Percentiles rank a stretch among this genome's conserved stretches.
phyloP scores from a whole-genome alignment of 2,888 invertebrate species.

The Lasioglossum vierecki region DNA sequence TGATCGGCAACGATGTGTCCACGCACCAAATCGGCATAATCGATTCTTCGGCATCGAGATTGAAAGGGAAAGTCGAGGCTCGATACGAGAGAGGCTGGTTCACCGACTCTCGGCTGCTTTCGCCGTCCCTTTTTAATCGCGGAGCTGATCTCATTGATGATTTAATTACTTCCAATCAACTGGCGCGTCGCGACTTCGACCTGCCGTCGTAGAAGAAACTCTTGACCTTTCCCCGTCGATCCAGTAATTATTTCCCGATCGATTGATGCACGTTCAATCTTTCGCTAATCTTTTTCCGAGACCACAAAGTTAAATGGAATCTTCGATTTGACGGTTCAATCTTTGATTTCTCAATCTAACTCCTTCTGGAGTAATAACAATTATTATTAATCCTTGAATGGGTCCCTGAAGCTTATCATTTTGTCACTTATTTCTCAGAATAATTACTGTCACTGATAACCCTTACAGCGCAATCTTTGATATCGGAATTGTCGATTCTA shows the following conservation, averaged over 20 bases:
- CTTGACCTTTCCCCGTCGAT: conserved; percentile 17
- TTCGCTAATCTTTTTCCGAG: neutral
- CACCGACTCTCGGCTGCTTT: neutral
- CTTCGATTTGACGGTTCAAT: neutral
- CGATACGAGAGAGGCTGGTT: neutral
- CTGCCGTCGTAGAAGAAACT: no score
- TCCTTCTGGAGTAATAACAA: neutral
- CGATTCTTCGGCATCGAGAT: neutral
- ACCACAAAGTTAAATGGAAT: neutral
- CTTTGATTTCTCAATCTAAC: neutral
- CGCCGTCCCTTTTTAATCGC: conserved; percentile 7
- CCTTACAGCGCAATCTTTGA: neutral
- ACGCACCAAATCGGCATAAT: neutral
- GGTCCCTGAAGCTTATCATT: neutral
- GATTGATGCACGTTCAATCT: neutral
- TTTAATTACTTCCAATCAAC: conserved; percentile 34
- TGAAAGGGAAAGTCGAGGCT: neutral
- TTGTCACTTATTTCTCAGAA: neutral
- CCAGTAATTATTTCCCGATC: neutral
- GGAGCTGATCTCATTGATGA: conserved; percentile 31
- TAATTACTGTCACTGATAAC: neutral
- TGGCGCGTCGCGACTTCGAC: neutral
- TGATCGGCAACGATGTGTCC: conserved; percentile 5
- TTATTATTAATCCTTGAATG: neutral
- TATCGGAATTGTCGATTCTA: neutral